Evolutionary conservation across 2,797 vertebrate species (phyloP).

Genomic region (Pterois miles): DNA sequence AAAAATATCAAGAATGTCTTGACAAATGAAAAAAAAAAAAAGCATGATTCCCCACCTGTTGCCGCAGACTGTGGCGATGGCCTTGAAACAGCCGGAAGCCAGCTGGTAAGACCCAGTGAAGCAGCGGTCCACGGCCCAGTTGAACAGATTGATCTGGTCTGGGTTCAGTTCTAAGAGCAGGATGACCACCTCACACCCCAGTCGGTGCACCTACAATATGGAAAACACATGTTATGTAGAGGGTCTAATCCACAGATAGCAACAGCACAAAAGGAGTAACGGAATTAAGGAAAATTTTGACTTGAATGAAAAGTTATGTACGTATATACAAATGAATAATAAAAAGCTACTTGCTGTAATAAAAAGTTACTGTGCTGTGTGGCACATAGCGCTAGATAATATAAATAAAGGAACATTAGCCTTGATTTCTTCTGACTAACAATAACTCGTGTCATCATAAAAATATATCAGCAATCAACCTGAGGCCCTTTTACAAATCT

Average conservation of each 20-base stretch:
- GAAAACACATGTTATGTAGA: background rate
- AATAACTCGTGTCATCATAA: too few species aligned
- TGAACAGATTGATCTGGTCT: conserved; percentile 97
- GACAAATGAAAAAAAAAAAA: too few species aligned
- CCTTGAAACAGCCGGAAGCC: conserved; percentile 98
- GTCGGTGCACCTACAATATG: conserved; percentile 90
- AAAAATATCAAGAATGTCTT: too few species aligned
- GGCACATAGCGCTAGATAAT: too few species aligned
- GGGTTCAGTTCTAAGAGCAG: conserved; percentile 96
- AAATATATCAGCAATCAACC: too few species aligned
- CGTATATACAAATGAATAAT: too few species aligned
- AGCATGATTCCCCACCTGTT: conserved; percentile 89
- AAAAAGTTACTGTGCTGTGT: too few species aligned
- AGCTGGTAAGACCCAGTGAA: conserved; percentile 98
- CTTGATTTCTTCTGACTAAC: too few species aligned
- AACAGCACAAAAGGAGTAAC: background rate
- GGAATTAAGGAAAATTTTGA: background rate
- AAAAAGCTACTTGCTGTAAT: too few species aligned
- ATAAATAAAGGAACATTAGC: too few species aligned
- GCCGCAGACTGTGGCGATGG: conserved; percentile 97
- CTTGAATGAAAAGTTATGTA: background rate
- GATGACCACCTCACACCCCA: conserved; percentile 98
- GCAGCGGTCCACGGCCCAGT: conserved; percentile 99
- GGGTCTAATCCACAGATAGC: background rate
- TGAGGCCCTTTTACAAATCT: too few species aligned